Conservation (phyloP, 2,888 invertebrate genomes). For the Perithous albicinctus region DNA sequence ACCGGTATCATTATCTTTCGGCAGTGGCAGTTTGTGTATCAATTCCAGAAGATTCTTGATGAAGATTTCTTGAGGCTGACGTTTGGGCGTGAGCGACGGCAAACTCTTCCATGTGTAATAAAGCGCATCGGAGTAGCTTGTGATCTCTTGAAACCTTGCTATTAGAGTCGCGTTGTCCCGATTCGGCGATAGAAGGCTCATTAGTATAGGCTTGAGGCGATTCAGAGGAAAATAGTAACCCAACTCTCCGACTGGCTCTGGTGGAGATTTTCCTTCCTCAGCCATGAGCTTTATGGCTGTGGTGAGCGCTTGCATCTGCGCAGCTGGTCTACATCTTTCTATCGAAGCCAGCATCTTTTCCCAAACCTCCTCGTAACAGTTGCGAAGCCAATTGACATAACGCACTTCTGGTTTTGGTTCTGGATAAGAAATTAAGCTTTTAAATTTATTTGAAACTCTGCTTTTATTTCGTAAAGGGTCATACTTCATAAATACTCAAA, state of each 20-base stretch:
- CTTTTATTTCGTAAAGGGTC: too few relatives aligned
- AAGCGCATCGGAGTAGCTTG: constrained; percentile 91
- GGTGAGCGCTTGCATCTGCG: constrained; percentile 88
- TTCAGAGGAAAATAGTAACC: constrained; percentile 88
- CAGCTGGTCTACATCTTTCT: constrained; percentile 85
- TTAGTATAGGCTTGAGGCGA: constrained; percentile 89
- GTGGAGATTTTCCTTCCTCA: constrained; percentile 89
- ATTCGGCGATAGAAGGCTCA: constrained; percentile 88
- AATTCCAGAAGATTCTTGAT: constrained; percentile 89
- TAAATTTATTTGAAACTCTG: too few relatives aligned
- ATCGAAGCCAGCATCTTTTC: constrained; percentile 87
- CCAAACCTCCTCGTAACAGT: constrained; percentile 89
- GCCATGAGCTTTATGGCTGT: constrained; percentile 91
- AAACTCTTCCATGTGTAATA: constrained; percentile 89
- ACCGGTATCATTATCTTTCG: constrained; percentile 84
- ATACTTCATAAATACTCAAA: too few relatives aligned
- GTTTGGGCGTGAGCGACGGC: constrained; percentile 87
- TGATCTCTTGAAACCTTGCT: constrained; percentile 90
- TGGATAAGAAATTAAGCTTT: too few relatives aligned
- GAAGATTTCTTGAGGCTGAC: constrained; percentile 86
- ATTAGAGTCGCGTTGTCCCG: constrained; percentile 88
- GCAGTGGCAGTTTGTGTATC: constrained; percentile 86
- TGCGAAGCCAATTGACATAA: constrained; percentile 89
- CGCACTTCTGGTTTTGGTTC: constrained; percentile 87
- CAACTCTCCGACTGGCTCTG: constrained; percentile 85